Base-by-base conservation (phyloP, 2,888 invertebrate species). In the Drosophila hawaiiensis region DNA sequence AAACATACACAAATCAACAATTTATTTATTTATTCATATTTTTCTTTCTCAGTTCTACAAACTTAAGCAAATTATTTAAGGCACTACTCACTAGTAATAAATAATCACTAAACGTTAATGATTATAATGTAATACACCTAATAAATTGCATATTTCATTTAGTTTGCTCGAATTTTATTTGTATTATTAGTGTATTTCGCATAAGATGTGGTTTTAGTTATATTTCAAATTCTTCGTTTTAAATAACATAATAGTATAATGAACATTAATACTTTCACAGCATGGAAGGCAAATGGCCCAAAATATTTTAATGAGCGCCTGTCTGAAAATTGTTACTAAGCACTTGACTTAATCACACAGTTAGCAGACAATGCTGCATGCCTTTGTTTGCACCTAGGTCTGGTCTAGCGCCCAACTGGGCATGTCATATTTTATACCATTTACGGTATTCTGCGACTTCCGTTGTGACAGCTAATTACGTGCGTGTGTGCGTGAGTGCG, bases 361-460 rank as follows among this genome's bases (percentile, higher is more conserved):
- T 47, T 25, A 16, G 25, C 47, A 47, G 47, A 25, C 47, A 16
- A 2, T 16, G 9, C 47, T 25, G 47, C 47, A 47, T 47, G 47
- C 47, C 28, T 1, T 4, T 25, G 47, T 47, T 47, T 47, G 47
- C 47, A 25, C 47, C 47, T 47, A 47, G 47, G 16, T 47, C 25
- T 47, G 16, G 47, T 25, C 47, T 47, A 47, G 47, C 47, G 47
- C 25, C 47, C 25, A 47, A 25, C 25, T 67, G 66, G 56, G 73
- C 61, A 65, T 73, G 74, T 71, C 76, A 85, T 84, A 83, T 88
- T 75, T 84, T 87, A 71, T 74, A 81, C 81, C 85, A 79, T 90
- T 82, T 90, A 75, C 76, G 88, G 83, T 83, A 83, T 85, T 80
- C 78, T 73, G 75, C 71, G 88, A 88, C 83, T 87, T 87, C 85